Conservation (phyloP, 64 coral and sea anemone genomes). For the Porites australiensis region DNA sequence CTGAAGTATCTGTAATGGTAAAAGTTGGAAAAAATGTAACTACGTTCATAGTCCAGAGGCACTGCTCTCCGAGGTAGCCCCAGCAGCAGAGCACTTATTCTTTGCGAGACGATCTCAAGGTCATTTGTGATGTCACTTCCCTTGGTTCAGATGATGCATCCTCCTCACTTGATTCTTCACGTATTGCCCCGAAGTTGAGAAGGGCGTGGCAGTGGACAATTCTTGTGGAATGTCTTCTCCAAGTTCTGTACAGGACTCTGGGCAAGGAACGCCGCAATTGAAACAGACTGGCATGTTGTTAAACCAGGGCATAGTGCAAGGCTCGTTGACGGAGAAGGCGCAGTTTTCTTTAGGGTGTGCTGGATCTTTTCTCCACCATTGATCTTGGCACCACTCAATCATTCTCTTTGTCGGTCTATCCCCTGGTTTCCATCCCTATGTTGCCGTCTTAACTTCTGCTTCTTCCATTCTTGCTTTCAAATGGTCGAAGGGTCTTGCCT, state of each 20-base stretch:
- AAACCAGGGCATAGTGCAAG: conserved; percentile 20
- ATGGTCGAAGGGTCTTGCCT: conserved; percentile 33
- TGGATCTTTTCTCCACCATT: conserved; percentile 25
- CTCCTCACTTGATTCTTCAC: neutral
- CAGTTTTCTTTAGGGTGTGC: conserved; percentile 5
- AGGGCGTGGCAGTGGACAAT: conserved; percentile 35
- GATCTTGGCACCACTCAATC: conserved; percentile 4
- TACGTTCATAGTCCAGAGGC: neutral
- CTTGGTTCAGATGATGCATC: neutral
- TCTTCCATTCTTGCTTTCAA: conserved; percentile 18
- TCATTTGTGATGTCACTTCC: conserved; percentile 4
- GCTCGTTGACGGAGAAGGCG: neutral
- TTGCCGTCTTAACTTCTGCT: neutral
- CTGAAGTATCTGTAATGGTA: neutral
- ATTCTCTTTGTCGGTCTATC: conserved; percentile 29
- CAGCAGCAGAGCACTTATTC: neutral
- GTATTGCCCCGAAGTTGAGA: conserved; percentile 2
- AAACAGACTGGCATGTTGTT: conserved; percentile 49
- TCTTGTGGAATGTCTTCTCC: conserved; percentile 3
- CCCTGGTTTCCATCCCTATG: conserved; percentile 20
- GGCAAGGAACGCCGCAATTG: conserved; percentile 53
- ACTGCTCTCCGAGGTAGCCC: neutral
- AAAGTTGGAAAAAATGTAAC: neutral
- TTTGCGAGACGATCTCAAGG: neutral
- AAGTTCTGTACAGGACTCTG: neutral